phyloP scores from a whole-genome alignment of 1,140 invertebrate species.

The Drosophila murphyi region DNA sequence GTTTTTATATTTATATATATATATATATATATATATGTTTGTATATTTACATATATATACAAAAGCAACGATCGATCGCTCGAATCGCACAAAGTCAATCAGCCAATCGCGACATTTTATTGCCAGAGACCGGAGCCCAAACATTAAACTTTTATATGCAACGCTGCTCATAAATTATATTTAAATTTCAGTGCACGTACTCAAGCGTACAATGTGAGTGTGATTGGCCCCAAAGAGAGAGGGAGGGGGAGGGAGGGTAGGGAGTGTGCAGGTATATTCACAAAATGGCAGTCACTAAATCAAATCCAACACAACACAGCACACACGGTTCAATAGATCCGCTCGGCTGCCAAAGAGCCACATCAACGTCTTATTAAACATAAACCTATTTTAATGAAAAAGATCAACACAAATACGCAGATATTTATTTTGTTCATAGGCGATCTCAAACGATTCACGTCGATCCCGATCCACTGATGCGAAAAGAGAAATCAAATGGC shows the following conservation, averaged over 20 bases:
- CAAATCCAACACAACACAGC: constrained; percentile 47
- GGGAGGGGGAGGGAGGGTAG: not conserved
- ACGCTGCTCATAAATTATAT: constrained; percentile 76
- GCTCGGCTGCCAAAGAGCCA: constrained; percentile 23
- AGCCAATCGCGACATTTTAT: constrained; percentile 80
- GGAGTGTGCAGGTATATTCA: constrained; percentile 24
- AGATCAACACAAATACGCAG: constrained; percentile 46
- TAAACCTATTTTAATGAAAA: constrained; percentile 73
- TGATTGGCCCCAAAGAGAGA: not conserved
- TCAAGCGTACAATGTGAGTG: constrained; percentile 60
- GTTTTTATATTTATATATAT: constrained; percentile 47
- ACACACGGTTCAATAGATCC: constrained; percentile 43
- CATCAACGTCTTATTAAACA: constrained; percentile 67
- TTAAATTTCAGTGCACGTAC: constrained; percentile 79
- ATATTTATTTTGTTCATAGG: constrained; percentile 18
- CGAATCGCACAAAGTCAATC: constrained; percentile 50
- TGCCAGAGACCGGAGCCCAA: constrained; percentile 25
- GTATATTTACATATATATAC: constrained; percentile 48
- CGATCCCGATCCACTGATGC: constrained; percentile 28
- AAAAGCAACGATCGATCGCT: constrained; percentile 22
- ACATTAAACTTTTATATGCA: constrained; percentile 58
- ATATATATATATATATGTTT: constrained; percentile 42
- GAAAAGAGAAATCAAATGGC: constrained; percentile 52
- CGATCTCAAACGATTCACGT: constrained; percentile 15
- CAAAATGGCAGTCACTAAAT: constrained; percentile 82